Conservation (phyloP, 1,140 invertebrate genomes). For the Diuraphis noxia region DNA sequence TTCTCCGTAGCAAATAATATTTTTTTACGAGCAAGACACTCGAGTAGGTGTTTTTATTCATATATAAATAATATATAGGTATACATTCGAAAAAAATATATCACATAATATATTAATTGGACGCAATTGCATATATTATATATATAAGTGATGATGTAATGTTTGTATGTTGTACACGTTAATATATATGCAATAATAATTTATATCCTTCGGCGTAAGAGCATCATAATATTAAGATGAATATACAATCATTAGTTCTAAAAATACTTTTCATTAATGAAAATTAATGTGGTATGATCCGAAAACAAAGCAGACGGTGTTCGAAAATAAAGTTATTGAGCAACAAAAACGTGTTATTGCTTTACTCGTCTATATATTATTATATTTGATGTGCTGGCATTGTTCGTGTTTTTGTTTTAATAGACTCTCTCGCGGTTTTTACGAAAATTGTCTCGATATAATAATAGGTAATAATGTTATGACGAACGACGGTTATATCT, state of each 20-base stretch:
- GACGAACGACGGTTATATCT: background rate
- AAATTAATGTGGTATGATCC: background rate
- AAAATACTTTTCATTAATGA: background rate
- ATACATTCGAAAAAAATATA: background rate
- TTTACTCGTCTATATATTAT: background rate
- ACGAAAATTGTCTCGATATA: background rate
- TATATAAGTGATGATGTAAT: too few relatives aligned
- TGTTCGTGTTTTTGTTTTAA: background rate
- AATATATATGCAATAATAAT: background rate
- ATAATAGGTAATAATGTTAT: background rate
- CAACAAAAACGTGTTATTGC: background rate
- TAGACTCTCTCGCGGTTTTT: background rate
- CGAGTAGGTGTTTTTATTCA: background rate
- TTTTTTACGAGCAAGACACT: background rate
- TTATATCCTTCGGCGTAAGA: background rate
- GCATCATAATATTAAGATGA: background rate
- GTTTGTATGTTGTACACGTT: background rate
- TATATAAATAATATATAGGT: background rate
- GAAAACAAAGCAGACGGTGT: background rate
- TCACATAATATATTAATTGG: background rate
- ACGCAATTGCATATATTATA: background rate
- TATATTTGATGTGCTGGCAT: background rate
- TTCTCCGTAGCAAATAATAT: background rate
- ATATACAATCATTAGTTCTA: background rate
- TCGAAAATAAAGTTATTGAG: background rate